A percentile compares a stretch with the other conserved stretches of the same genome.
Evolutionary conservation across 2,113 vertebrate species (phyloP).

Genomic region (Sula dactylatra): DNA sequence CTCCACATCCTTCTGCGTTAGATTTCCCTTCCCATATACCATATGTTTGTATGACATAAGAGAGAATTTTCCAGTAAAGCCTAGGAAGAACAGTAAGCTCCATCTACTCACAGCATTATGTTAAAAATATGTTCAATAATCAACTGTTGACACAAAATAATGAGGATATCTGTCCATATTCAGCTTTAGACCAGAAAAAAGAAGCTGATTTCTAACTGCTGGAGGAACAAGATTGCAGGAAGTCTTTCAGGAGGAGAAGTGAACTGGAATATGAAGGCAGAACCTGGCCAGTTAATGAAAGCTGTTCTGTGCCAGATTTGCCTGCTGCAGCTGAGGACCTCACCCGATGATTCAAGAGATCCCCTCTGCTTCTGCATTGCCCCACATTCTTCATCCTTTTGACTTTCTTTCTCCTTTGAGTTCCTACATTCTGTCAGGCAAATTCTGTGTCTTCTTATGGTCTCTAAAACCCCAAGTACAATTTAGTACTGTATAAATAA

Average conservation of each 20-base stretch:
- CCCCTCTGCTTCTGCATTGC: neutral
- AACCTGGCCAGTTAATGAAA: fast-evolving
- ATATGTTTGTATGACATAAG: neutral
- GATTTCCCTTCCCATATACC: neutral
- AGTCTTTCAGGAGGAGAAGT: neutral
- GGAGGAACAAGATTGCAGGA: neutral
- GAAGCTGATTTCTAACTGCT: neutral
- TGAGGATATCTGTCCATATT: neutral
- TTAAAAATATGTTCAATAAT: neutral
- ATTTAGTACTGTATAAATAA: neutral
- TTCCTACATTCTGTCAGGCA: neutral
- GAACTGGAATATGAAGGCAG: neutral
- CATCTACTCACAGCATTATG: neutral
- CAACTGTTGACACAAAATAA: neutral
- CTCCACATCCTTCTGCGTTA: neutral
- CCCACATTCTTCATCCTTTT: neutral
- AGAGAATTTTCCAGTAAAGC: neutral
- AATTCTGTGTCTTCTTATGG: neutral
- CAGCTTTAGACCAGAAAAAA: neutral
- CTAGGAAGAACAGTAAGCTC: neutral
- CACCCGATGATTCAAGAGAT: neutral
- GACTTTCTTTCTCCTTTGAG: neutral
- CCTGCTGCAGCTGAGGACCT: neutral
- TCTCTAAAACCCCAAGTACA: neutral
- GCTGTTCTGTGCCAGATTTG: neutral